Base-by-base conservation (phyloP, 2,888 invertebrate genomes). In the Masnerella sp. region DNA sequence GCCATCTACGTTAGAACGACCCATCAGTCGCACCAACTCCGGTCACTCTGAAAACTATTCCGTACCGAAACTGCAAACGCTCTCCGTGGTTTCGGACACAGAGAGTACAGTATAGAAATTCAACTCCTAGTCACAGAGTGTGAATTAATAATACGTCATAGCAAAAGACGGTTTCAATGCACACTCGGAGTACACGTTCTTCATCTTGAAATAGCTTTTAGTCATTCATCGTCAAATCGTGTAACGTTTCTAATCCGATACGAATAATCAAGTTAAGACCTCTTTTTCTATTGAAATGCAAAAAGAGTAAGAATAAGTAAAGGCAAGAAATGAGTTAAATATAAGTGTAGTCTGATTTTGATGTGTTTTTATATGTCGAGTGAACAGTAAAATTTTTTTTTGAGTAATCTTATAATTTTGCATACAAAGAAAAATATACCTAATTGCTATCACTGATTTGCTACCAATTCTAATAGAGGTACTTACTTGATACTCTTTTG, bases 1-100 rank as follows among this genome's bases (percentile, higher is more conserved):
- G 0, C 84, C 87, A n/a, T 87, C 87, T 22, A 87, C 86, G 1
- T 42, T 87, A 54, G 87, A 87, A 62, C 79, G 87, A 52, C 73
- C 77, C 5, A 78, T 82, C 3, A 84, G 70, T 76, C 84, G 87
- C 12, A 58, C 76, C 11, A 81, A 81, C 62, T 79, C 82, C 59
- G 80, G 79, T 17, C 85, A 85, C 30, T 77, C 81, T 25, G 88
- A 88, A 69, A 88, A 88, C 70, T 88, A 88, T 65, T 88, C 88
- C 14, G 87, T 88, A 42, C 88, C 88, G 30, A 88, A 88, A 77
- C 75, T 87, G 34, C 85, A 87, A 79, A 83, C 87, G 17, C 82
- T 87, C 28, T 85, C 87, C n/a, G 82, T 87, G 38, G 83, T 84
- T 2, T 82, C 87, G 11, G 87, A 87, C 54, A 80, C 83, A 22